These are phyloP conservation scores for Corvus hawaiiensis DNA, from an alignment of 2,113 vertebrate genomes.

Conservation along the genomic window DNA sequence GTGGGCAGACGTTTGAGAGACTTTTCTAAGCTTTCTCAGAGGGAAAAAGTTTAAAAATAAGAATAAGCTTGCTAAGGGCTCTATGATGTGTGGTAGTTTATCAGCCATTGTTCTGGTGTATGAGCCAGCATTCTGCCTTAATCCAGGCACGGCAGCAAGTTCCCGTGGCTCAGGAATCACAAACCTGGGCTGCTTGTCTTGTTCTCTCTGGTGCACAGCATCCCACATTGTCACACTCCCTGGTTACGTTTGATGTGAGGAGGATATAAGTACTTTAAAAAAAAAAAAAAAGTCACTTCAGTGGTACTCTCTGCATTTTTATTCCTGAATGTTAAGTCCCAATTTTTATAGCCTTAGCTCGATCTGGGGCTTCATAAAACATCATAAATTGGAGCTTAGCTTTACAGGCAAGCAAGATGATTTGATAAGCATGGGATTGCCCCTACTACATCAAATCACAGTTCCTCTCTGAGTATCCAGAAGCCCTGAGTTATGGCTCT, in stretches of 20 bases:
- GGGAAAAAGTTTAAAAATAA: not conserved
- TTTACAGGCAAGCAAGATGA: slow-evolving; percentile 43
- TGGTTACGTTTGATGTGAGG: not conserved
- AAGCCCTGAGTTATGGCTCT: not conserved
- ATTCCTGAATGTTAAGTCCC: slow-evolving; percentile 55
- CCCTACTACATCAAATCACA: not conserved
- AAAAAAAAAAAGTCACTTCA: not conserved
- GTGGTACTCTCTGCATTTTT: slow-evolving; percentile 13
- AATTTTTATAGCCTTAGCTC: slow-evolving; percentile 53
- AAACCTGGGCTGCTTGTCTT: not conserved
- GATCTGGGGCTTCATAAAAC: slow-evolving; percentile 51
- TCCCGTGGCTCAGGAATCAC: not conserved
- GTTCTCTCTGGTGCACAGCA: not conserved
- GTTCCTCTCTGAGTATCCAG: not conserved
- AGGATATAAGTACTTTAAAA: not conserved
- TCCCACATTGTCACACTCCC: not conserved
- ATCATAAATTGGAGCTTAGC: slow-evolving; percentile 35
- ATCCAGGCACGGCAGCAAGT: not conserved
- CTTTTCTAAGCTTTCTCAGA: not conserved
- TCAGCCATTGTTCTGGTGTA: not conserved
- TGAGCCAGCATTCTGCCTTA: not conserved
- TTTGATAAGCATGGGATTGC: slow-evolving; percentile 44
- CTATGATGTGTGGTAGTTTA: not conserved
- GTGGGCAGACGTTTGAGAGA: slow-evolving; percentile 17
- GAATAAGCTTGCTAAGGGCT: not conserved